Conservation (phyloP, 2,888 invertebrate genomes). For the Lucinisca nassula region DNA sequence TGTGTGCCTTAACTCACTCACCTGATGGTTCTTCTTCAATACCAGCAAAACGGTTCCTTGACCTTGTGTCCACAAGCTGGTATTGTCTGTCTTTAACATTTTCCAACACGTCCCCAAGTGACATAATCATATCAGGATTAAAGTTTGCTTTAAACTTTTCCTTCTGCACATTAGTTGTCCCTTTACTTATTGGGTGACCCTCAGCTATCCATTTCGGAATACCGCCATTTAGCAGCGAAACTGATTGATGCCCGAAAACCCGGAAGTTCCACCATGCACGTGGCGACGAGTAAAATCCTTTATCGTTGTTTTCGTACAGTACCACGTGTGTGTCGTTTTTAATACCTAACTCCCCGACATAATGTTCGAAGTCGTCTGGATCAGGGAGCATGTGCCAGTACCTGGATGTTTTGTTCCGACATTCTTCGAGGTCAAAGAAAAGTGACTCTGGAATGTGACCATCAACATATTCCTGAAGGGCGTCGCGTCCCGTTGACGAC, state of each 20-base stretch:
- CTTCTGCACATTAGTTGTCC: constrained; percentile 41
- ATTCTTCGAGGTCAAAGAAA: constrained; percentile 86
- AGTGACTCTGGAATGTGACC: constrained; percentile 85
- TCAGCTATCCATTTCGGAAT: constrained; percentile 80
- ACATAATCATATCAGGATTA: constrained; percentile 74
- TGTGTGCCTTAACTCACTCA: too few species aligned
- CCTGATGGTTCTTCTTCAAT: constrained; percentile 81
- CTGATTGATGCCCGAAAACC: constrained; percentile 82
- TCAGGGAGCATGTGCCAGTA: constrained; percentile 83
- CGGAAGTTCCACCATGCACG: constrained; percentile 86
- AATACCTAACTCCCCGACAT: constrained; percentile 84
- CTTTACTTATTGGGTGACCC: constrained; percentile 66
- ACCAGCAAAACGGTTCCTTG: constrained; percentile 83
- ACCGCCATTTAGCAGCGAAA: constrained; percentile 85
- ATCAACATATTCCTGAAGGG: constrained; percentile 75
- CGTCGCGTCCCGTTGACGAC: constrained; percentile 77
- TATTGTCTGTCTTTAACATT: constrained; percentile 76
- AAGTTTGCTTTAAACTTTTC: constrained; percentile 74
- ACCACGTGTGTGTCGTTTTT: constrained; percentile 82
- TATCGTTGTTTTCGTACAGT: constrained; percentile 84
- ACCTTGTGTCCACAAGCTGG: constrained; percentile 83
- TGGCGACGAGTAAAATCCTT: constrained; percentile 81
- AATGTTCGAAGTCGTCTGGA: constrained; percentile 79
- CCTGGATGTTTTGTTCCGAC: constrained; percentile 80
- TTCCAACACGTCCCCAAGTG: constrained; percentile 79